Evolutionary conservation across 53 echinoderm and acorn worm genomes (phyloP).

Genomic region (Stichopus horrens): DNA sequence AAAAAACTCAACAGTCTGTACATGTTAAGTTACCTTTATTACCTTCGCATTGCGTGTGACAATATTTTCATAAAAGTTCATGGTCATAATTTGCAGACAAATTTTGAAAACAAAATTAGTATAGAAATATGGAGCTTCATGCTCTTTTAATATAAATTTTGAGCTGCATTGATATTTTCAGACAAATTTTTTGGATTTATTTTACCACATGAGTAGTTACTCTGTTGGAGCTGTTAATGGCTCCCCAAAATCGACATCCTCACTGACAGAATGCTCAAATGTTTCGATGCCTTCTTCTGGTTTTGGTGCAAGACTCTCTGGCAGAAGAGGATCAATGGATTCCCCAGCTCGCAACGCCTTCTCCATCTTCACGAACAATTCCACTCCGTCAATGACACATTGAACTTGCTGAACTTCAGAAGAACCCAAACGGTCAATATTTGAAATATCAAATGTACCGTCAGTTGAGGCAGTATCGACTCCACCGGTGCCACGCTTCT

Average conservation of each 20-base stretch:
- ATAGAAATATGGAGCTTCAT: no score
- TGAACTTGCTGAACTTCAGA: constrained; percentile 90
- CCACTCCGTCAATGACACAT: constrained; percentile 80
- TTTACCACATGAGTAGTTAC: neutral
- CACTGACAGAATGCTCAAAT: neutral
- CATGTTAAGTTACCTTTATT: no score
- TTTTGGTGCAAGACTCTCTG: constrained; percentile 23
- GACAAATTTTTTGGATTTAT: no score
- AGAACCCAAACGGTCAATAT: constrained; percentile 80
- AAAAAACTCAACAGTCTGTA: no score
- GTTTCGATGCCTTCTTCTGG: constrained; percentile 6
- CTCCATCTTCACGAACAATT: constrained; percentile 78
- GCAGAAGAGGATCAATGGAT: constrained; percentile 70
- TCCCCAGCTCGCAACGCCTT: constrained; percentile 79
- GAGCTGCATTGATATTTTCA: no score
- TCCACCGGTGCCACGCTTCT: constrained; percentile 94
- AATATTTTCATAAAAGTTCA: no score
- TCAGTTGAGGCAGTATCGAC: constrained; percentile 97
- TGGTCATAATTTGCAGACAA: no score
- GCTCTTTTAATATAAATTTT: no score
- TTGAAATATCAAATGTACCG: constrained; percentile 96
- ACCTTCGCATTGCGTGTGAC: no score
- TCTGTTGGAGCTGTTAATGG: constrained; percentile 29
- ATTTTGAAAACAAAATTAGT: no score
- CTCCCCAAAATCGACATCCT: constrained; percentile 22